Base-by-base conservation (phyloP, 2,113 vertebrate genomes). In the Saguinus imperator region DNA sequence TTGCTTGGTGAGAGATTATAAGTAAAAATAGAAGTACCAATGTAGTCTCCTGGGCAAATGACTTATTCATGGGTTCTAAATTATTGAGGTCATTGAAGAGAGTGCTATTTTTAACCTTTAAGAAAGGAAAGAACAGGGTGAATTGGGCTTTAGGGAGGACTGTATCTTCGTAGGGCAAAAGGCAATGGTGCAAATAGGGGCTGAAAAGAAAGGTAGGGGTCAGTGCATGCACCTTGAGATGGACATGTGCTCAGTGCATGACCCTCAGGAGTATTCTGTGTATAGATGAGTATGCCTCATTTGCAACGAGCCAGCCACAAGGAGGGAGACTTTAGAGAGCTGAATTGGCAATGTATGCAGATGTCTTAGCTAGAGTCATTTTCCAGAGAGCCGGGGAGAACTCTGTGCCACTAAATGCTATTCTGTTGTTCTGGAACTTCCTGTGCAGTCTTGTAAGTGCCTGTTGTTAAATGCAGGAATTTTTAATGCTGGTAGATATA, bases 61-160 rank as follows among this genome's bases (percentile, higher is more conserved):
- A 98, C 97, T 98, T 98, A 98, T 98, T 98, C 21, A 98, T 98
- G 16, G 55, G 76, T 95, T 94, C 72, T 98, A 91, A 97, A 98
- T 97, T 98, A 97, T 98, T 98, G 98, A 98, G 77, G 97, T 94
- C 11, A 96, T 87, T 97, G 92, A 98, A 93, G 94, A 98, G 77
- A 88, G 18, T 83, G 37, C 96, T 97, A 95, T 88, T 98, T 97
- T 98, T 93, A 98, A 97, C 96, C 95, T 97, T 76, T 97, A 85
- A 96, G 77, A 97, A 66, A 96, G 27, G 0, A 70, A 96, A 96
- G 76, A 77, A 95, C 77, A 90, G 94, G 97, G 37, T 97, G 92
- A 97, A 76, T 72, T 94, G 80, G 61, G 52, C 50, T 89, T 97
- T 77, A 45, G 68, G 85, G 58, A n/a, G 70, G 43, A 11, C 5